Evolutionary conservation across 2,888 invertebrate species (phyloP).

Genomic region (Caenorhabditis sp.): DNA sequence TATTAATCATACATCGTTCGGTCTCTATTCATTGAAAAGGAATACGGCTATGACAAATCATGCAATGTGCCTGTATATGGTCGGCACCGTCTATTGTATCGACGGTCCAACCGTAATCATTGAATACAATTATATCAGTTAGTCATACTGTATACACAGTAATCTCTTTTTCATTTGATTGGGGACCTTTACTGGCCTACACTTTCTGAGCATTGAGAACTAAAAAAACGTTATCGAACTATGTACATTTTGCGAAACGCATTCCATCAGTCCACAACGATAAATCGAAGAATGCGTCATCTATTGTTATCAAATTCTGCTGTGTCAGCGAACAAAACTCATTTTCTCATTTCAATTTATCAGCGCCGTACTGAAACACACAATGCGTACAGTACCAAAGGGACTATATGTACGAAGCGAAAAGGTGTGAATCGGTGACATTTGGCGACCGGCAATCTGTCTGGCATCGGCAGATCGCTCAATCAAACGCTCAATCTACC

Average conservation of each 20-base stretch:
- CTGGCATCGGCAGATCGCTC: conserved; percentile 20
- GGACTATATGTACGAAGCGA: too few relatives aligned
- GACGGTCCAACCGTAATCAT: conserved; percentile 40
- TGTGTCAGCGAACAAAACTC: too few relatives aligned
- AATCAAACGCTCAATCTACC: conserved; percentile 42
- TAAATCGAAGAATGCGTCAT: too few relatives aligned
- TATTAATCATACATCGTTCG: conserved; percentile 35
- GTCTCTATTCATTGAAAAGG: conserved; percentile 22
- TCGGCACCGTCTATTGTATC: conserved; percentile 42
- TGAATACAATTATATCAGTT: conserved; percentile 52
- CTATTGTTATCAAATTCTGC: too few relatives aligned
- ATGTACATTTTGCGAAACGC: too few relatives aligned
- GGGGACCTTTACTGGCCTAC: too few relatives aligned
- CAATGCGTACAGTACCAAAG: too few relatives aligned
- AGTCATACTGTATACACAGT: conserved; percentile 46
- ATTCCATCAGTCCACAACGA: too few relatives aligned
- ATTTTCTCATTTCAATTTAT: background rate
- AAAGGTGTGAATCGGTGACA: conserved; percentile 37
- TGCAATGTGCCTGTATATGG: conserved; percentile 38
- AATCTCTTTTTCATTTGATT: too few relatives aligned
- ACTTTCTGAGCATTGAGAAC: too few relatives aligned
- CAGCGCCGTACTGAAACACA: too few relatives aligned
- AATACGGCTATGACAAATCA: conserved; percentile 22
- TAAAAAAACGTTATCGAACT: too few relatives aligned
- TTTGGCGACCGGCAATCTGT: conserved; percentile 7